phyloP scores from a whole-genome alignment of 2,113 vertebrate species.

The Columba janthina region DNA sequence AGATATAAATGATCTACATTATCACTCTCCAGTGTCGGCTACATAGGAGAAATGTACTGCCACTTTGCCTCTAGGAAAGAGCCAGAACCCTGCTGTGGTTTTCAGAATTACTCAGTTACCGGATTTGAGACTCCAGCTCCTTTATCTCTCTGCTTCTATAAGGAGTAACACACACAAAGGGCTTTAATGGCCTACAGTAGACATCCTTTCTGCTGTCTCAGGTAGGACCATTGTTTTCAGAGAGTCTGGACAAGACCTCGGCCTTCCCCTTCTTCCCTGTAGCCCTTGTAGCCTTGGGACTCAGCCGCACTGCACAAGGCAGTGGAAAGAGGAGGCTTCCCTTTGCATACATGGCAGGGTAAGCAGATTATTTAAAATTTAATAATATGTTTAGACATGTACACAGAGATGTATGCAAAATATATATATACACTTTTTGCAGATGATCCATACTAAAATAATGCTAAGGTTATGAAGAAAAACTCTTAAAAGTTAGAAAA shows the following conservation, averaged over 20 bases:
- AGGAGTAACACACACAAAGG: not conserved
- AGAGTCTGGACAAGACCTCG: not conserved
- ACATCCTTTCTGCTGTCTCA: not conserved
- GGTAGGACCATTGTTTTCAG: not conserved
- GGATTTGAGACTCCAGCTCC: not conserved
- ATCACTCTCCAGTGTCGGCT: not conserved
- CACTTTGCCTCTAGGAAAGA: not conserved
- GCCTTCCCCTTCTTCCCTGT: not conserved
- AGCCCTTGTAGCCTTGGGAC: not conserved
- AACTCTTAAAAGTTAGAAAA: not conserved
- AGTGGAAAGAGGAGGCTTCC: not conserved
- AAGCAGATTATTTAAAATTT: not conserved
- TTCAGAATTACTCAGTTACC: not conserved
- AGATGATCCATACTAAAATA: not conserved
- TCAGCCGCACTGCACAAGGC: not conserved
- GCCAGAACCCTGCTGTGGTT: not conserved
- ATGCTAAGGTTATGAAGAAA: not conserved
- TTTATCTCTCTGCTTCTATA: not conserved
- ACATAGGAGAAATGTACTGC: not conserved
- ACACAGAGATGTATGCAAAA: not conserved
- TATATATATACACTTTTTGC: not conserved
- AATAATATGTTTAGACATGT: not conserved
- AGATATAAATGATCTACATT: not conserved
- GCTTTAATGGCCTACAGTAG: not conserved
- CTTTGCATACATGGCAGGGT: accelerated